These are phyloP conservation scores for Limnephilus auricula DNA, from an alignment of 2,888 invertebrate genomes.

Conservation along the genomic window DNA sequence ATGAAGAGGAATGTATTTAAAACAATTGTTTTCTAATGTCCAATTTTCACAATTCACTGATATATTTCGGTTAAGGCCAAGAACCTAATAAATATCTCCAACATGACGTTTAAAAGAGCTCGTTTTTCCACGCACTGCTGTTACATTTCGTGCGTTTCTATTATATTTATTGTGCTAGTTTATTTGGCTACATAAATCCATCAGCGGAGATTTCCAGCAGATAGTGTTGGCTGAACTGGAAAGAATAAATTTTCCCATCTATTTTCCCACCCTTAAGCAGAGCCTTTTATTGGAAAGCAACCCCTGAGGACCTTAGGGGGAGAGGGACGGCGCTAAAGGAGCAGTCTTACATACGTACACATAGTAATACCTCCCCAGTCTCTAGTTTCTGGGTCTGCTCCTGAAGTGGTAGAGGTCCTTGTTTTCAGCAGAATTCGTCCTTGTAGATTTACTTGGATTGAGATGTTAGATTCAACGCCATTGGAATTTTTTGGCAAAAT, in stretches of 20 bases:
- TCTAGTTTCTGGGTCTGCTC: neutral
- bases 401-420: neutral
- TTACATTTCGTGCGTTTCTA: neutral
- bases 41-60: neutral
- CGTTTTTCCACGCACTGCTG: neutral
- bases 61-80: neutral
- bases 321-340: slow-evolving; percentile 30
- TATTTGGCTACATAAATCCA: slow-evolving; percentile 47
- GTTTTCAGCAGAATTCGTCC: neutral
- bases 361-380: neutral
- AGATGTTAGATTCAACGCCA: neutral
- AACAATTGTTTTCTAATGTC: neutral
- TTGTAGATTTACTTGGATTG: neutral
- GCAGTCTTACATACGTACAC: slow-evolving; percentile 35
- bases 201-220: slow-evolving; percentile 37
- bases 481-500: neutral
- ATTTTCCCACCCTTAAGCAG: slow-evolving; percentile 43
- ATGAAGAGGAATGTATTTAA: neutral
- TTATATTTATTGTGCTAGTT: slow-evolving; percentile 29
- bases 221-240: slow-evolving; percentile 39
- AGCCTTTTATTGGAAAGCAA: slow-evolving; percentile 51
- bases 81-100: neutral
- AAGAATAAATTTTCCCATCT: slow-evolving; percentile 48
- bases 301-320: slow-evolving; percentile 15
- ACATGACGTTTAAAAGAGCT: neutral